A percentile compares a stretch with the other conserved stretches of the same genome.
phyloP scores from a whole-genome alignment of 2,888 invertebrate species.

The Caradrina kadenii region DNA sequence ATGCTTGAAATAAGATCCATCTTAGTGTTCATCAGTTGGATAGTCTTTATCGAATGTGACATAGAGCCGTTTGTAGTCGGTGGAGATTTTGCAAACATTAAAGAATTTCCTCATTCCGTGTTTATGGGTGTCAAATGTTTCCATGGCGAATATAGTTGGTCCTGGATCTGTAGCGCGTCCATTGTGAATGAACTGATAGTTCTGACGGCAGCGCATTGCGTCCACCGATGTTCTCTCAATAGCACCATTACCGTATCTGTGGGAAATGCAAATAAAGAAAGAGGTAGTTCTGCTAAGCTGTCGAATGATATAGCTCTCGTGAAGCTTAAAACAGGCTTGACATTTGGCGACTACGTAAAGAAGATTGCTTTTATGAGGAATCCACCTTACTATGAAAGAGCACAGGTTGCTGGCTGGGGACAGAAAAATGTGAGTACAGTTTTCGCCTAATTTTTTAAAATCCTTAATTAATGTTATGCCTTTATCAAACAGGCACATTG shows the following conservation, averaged over 20 bases:
- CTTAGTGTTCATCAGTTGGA: not conserved
- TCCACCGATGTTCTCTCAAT: not conserved
- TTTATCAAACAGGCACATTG: too few species aligned
- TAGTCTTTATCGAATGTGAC: conserved; percentile 17
- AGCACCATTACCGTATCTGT: not conserved
- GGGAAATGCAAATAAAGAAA: not conserved
- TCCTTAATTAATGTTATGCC: too few species aligned
- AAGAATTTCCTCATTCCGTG: conserved; percentile 60
- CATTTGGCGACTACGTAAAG: conserved; percentile 38
- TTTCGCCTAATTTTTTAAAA: not conserved
- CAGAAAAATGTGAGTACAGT: conserved; percentile 20
- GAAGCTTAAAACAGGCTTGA: conserved; percentile 23
- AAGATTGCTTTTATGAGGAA: conserved; percentile 58
- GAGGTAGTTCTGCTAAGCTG: not conserved
- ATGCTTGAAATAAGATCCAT: not conserved
- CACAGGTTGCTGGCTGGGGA: conserved; percentile 65
- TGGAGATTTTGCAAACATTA: conserved; percentile 53
- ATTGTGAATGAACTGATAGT: conserved; percentile 56
- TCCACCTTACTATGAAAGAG: conserved; percentile 47
- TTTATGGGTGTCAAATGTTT: conserved; percentile 52
- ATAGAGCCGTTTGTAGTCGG: conserved; percentile 61
- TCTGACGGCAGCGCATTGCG: conserved; percentile 59
- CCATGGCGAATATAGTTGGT: not conserved
- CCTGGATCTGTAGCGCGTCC: conserved; percentile 49
- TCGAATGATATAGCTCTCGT: conserved; percentile 62